Evolutionary conservation across 2,113 vertebrate genomes (phyloP), one percentile per base, ranked within the genome.

Genomic region (Syngnathus typhle): DNA sequence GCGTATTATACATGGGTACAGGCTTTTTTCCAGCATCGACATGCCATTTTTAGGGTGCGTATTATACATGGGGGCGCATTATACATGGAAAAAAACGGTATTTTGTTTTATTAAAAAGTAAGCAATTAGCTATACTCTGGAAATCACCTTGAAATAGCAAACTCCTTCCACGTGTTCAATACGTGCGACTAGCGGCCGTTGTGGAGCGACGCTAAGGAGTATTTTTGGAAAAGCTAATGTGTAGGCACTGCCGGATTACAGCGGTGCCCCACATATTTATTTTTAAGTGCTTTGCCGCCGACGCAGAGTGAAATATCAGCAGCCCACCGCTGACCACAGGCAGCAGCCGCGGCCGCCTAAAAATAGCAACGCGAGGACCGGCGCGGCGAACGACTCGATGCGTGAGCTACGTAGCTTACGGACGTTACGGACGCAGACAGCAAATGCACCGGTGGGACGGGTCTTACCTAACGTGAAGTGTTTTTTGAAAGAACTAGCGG

Each of bases 401-500:
- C 43, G 73, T 79, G 67, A 81, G 55, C n/a, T 71, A 66, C 67
- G 69, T 51, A 54, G 74, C 59, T 41, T 8, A 21, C 8, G 51
- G 18, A 37, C 59, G n/a, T 60, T 11, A n/a, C n/a, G n/a, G n/a
- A n/a, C n/a, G 55, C 16, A 60, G 16, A 60, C 32, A 5, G 27
- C 27, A 37, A 37, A 27, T 7, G 23, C 56, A 13, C 15, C 32
- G 7, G 37, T 10, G 37, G 37, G 9, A 18, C 5, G 19, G 39
- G 69, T 79, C 91, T 91, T 90, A 94, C 93, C 93, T 86, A 93
- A 91, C 78, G 91, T 92, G 89, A 92, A 93, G 90, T 91, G 92
- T 90, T 92, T 93, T 88, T 91, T 93, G 85, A 93, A 92, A 84
- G 92, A 92, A 91, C 89, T 91, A 89, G 90, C 93, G 85, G 91